A percentile compares a stretch with the other conserved stretches of the same genome.
Conservation (phyloP, 2,113 vertebrate genomes). For the Machaerirhynchus nigripectus region DNA sequence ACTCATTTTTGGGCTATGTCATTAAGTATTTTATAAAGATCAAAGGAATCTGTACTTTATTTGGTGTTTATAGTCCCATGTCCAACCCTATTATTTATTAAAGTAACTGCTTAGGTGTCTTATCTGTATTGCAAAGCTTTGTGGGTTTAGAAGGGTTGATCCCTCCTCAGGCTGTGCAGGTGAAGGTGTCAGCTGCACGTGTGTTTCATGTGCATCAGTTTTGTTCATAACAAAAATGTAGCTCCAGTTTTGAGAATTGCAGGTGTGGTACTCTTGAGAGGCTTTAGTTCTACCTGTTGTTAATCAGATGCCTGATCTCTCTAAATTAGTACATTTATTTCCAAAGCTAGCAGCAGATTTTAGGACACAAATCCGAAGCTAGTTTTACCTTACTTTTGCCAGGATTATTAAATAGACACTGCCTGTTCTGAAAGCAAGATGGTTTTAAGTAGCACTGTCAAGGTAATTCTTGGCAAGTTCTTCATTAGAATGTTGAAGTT, state of each 20-base stretch:
- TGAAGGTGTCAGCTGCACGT: not conserved
- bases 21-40: not conserved
- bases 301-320: not conserved
- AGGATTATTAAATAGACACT: not conserved
- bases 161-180: not conserved
- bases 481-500: not conserved
- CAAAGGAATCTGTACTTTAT: conserved; percentile 20
- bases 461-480: not conserved
- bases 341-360: not conserved
- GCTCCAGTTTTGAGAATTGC: not conserved
- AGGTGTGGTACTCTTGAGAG: not conserved
- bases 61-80: not conserved
- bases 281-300: not conserved
- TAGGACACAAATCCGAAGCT: not conserved
- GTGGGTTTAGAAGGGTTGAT: not conserved
- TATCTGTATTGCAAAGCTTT: not conserved
- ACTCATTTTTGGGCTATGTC: not conserved
- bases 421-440: not conserved
- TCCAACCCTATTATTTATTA: not conserved
- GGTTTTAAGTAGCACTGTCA: not conserved
- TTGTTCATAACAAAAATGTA: not conserved
- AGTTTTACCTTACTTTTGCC: not conserved
- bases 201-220: not conserved
- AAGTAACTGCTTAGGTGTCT: not conserved
- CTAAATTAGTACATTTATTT: not conserved